phyloP scores from a whole-genome alignment of 92 coral and sea anemone species.

The Bergia puertoricense region DNA sequence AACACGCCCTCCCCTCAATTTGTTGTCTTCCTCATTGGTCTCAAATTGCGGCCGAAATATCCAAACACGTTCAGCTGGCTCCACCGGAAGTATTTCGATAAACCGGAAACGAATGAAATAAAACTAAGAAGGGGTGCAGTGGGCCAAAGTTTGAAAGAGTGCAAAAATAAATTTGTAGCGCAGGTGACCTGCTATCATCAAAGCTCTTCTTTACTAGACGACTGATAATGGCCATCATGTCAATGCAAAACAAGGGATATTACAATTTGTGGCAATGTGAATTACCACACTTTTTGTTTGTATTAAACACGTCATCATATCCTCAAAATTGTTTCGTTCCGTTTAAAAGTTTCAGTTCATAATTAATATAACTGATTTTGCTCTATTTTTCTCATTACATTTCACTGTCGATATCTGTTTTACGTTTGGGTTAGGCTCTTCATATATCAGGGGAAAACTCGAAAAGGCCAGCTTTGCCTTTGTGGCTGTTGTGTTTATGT shows the following conservation, averaged over 20 bases:
- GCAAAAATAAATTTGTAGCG: background rate
- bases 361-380: background rate
- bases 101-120: slow-evolving; percentile 32
- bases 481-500: background rate
- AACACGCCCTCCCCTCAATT: slow-evolving; percentile 13
- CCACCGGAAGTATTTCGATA: slow-evolving; percentile 6
- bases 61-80: slow-evolving; percentile 32
- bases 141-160: background rate
- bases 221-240: background rate
- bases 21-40: background rate
- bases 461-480: background rate
- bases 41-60: background rate
- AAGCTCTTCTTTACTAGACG: background rate
- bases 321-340: background rate
- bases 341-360: background rate
- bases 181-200: slow-evolving; percentile 21
- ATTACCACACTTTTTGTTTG: background rate
- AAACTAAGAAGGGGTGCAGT: background rate
- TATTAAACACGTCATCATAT: background rate
- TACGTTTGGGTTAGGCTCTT: background rate
- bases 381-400: background rate
- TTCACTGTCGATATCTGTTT: background rate
- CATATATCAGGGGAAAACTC: background rate
- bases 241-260: background rate
- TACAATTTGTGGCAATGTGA: background rate